A percentile compares a stretch with the other conserved stretches of the same genome.
phyloP scores from a whole-genome alignment of 2,888 invertebrate species.

The Teleogryllus oceanicus region DNA sequence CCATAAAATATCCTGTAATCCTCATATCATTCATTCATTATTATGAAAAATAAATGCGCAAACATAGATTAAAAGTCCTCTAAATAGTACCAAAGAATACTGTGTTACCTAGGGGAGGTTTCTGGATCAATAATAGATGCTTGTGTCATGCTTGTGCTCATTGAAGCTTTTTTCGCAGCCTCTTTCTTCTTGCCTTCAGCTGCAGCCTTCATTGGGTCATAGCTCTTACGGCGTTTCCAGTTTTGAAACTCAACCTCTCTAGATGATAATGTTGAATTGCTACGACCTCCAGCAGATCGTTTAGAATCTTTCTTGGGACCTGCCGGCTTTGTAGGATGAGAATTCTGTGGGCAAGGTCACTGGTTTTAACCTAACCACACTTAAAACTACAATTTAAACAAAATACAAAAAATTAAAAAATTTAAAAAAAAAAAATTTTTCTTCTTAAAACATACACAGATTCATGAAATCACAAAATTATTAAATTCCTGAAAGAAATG shows the following conservation, averaged over 20 bases:
- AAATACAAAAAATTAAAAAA: background rate
- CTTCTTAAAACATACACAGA: background rate
- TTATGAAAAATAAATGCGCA: slow-evolving; percentile 37
- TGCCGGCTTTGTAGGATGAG: background rate
- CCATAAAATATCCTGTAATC: no score
- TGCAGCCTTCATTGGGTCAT: slow-evolving; percentile 92
- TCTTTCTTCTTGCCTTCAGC: slow-evolving; percentile 73
- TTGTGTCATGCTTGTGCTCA: slow-evolving; percentile 39
- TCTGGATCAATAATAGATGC: slow-evolving; percentile 40
- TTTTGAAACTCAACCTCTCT: slow-evolving; percentile 87
- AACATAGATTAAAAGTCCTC: background rate
- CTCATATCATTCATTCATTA: no score
- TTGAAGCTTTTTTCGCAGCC: slow-evolving; percentile 40
- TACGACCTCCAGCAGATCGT: slow-evolving; percentile 60
- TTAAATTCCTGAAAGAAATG: no score
- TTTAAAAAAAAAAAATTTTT: background rate
- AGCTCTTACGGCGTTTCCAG: slow-evolving; percentile 93
- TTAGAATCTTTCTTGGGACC: slow-evolving; percentile 37
- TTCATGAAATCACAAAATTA: no score
- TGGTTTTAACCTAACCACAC: no score
- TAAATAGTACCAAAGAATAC: background rate
- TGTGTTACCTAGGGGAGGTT: slow-evolving; percentile 42
- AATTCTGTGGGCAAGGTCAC: background rate
- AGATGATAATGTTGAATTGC: slow-evolving; percentile 66
- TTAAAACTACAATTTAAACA: no score